Percentiles rank a stretch among this genome's conserved stretches.
phyloP scores from a whole-genome alignment of 2,888 invertebrate species.

The Bimastos eiseni region DNA sequence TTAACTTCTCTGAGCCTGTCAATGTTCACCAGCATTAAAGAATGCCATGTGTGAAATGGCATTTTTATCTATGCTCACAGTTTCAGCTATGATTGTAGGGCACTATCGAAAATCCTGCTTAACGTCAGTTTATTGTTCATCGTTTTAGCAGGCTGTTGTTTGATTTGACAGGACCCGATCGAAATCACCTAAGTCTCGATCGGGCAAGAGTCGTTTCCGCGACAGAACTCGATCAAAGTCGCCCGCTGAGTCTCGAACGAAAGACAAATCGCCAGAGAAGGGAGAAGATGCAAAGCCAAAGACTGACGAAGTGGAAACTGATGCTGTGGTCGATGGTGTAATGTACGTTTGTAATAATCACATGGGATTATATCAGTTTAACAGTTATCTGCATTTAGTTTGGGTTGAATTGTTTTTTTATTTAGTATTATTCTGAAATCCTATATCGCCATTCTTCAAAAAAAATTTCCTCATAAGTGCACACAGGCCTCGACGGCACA shows the following conservation, averaged over 20 bases:
- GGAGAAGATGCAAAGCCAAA: not conserved
- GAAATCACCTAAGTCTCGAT: not conserved
- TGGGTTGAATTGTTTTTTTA: no score
- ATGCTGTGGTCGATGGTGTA: not conserved
- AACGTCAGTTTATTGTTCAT: not conserved
- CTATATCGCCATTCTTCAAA: no score
- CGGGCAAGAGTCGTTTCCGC: conserved; percentile 4
- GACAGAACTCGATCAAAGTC: conserved; percentile 47
- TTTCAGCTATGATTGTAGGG: not conserved
- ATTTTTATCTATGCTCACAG: no score
- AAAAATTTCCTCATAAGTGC: no score
- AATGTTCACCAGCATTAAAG: no score
- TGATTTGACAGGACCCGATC: not conserved
- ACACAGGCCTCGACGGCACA: no score
- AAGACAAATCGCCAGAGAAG: not conserved
- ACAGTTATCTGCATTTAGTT: no score
- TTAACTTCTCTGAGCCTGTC: no score
- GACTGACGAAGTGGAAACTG: not conserved
- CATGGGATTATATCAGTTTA: not conserved
- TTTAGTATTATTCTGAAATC: no score
- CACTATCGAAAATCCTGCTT: not conserved
- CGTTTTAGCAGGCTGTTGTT: not conserved
- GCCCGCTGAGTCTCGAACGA: conserved; percentile 38
- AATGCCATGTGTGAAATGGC: no score
- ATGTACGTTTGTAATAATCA: not conserved